Base-by-base conservation (phyloP, 2,797 vertebrate species). In the Leptatherina wallacei region DNA sequence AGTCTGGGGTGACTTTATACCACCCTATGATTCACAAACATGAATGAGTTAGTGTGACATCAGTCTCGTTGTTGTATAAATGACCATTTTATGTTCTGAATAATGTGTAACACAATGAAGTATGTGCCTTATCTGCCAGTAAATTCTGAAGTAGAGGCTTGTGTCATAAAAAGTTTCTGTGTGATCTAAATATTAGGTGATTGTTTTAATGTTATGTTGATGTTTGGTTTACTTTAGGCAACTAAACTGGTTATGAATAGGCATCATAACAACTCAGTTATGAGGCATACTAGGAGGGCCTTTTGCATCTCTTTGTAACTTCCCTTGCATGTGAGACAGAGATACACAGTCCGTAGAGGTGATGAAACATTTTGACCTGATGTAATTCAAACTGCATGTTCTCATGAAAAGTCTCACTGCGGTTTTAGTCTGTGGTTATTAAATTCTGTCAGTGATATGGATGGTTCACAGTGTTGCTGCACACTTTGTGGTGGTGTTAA, bases 381-480 rank as follows among this genome's bases (percentile, higher is more conserved):
- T 27, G 29, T 57, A 51, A 20, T 67, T 51, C 44, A 65, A 52
- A 27, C 57, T 42, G 11, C 47, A 61, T 7, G 36, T 42, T 56
- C 20, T 33, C 54, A 60, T 66, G 54, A 56, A 78, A 66, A 49
- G 47, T 47, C 36, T 73, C 13, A n/a, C 13, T 9, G 6, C 44
- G 47, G 42, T 44, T 30, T 10, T 27, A 57, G n/a, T 0, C 27
- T 24, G 52, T 3, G 61, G 3, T 65, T 13, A 33, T 59, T 51
- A n/a, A 36, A 59, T 27, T 47, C 20, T 30, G 32, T 61, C 72
- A 62, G 32, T 20, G 30, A 64, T 49, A 65, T 29, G 5, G 27
- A 22, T 33, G 42, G n/a, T 66, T 65, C n/a, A 24, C 7, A 35
- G 24, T 52, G 5, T 29, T 60, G 24, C 10, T 66, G 13, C 20